Base-by-base conservation (phyloP, 2,113 vertebrate species). In the Trematomus loennbergii region DNA sequence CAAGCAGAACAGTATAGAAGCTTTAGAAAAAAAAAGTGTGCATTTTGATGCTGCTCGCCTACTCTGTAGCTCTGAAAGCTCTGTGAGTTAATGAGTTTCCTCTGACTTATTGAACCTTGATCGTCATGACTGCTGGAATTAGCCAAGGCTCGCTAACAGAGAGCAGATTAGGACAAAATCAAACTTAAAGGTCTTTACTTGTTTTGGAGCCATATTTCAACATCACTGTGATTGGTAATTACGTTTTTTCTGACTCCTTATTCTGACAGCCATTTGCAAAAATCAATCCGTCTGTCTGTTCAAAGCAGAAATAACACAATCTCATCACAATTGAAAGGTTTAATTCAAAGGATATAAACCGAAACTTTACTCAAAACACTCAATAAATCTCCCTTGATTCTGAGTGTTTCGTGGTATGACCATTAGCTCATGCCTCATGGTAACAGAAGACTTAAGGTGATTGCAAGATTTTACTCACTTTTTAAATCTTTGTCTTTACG, bases 71-170 rank as follows among this genome's bases (percentile, higher is more conserved):
- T 69, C 59, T 65, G 76, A 76, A 64, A 81, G 69, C 77, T 78
- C 12, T 9, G 45, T 75, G 81, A 87, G 72, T 70, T 81, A 89
- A 91, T 84, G 62, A 78, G 73, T 86, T 83, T 78, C 72, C 59
- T 80, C 76, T 84, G 50, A 61, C 64, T 86, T 82, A 79, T 68
- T 90, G 87, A 88, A 77, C 75, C 63, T 73, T 62, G 1, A 67
- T 75, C 50, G 57, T 67, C 80, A 77, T 45, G 40, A 57, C 58
- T 64, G 13, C 67, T 83, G 66, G 13, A 60, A 60, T 84, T 82
- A 58, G 8, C 43, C 36, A 54, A 33, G 33, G 43, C 70, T 72
- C 72, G 75, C 65, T 76, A 63, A 40, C 33, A 72, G 25, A 63
- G 66, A 69, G 15, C 20, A 50, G 7, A 15, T 73, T 4, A 36